Percentiles rank a stretch among this genome's conserved stretches.
Evolutionary conservation across 2,888 invertebrate genomes (phyloP).

Genomic region (Rhagium mordax): DNA sequence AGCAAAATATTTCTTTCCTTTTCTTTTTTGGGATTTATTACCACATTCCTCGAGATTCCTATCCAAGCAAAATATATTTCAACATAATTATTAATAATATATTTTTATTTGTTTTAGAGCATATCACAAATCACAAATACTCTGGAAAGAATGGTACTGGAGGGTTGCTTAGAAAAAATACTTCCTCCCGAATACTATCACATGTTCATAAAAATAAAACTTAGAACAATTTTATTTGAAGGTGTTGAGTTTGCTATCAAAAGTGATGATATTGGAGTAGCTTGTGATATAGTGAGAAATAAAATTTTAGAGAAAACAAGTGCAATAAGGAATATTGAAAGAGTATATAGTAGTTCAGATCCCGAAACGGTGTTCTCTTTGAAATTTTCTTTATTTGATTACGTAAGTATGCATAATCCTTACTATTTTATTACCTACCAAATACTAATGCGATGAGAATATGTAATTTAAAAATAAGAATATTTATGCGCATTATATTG

Average conservation of each 20-base stretch:
- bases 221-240: slow-evolving; percentile 50
- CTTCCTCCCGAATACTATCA: slow-evolving; percentile 38
- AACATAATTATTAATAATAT: too few relatives aligned
- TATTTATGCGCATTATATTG: too few relatives aligned
- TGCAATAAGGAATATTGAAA: slow-evolving; percentile 43
- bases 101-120: slow-evolving; percentile 33
- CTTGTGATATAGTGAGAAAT: slow-evolving; percentile 52
- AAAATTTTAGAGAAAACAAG: slow-evolving; percentile 41
- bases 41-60: too few relatives aligned
- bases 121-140: slow-evolving; percentile 44
- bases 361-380: slow-evolving; percentile 30
- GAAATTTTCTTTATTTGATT: slow-evolving; percentile 50
- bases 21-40: too few relatives aligned
- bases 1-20: too few relatives aligned
- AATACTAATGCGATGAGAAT: too few relatives aligned
- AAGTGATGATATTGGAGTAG: slow-evolving; percentile 45
- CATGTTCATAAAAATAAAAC: slow-evolving; percentile 49
- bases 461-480: too few relatives aligned
- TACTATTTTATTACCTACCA: too few relatives aligned
- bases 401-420: slow-evolving; percentile 52
- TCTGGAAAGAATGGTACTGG: slow-evolving; percentile 47
- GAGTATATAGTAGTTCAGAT: slow-evolving; percentile 35
- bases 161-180: slow-evolving; percentile 51
- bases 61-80: too few relatives aligned
- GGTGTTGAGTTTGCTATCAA: slow-evolving; percentile 51